These are phyloP conservation scores for Podarcis lilfordi DNA, from an alignment of 2,797 vertebrate genomes.

Conservation along the genomic window DNA sequence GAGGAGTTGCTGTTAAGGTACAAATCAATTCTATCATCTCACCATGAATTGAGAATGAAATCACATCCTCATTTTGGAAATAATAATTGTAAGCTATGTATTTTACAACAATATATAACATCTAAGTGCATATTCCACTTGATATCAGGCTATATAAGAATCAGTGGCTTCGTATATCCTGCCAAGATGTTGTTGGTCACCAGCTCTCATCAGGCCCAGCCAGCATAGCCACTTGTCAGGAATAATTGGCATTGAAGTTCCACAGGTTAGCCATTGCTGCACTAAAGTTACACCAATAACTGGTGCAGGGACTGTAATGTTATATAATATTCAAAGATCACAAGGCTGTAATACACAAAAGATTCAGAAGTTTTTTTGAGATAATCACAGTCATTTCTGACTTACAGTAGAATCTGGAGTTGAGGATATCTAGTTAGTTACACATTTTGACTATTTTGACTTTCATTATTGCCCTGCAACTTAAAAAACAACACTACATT, in stretches of 20 bases:
- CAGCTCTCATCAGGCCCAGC: too few relatives aligned
- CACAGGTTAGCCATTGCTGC: not conserved
- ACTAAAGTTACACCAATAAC: not conserved
- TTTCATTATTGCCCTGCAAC: not conserved
- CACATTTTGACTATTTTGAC: not conserved
- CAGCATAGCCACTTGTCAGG: not conserved
- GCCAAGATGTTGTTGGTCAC: not conserved
- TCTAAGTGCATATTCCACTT: not conserved
- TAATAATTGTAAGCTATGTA: not conserved
- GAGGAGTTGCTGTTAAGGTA: constrained; percentile 93
- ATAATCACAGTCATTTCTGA: not conserved
- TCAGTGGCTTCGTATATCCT: not conserved
- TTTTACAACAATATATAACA: not conserved
- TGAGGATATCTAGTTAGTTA: not conserved
- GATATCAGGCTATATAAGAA: not conserved
- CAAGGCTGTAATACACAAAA: not conserved
- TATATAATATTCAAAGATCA: not conserved
- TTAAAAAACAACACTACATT: not conserved
- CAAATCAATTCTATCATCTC: not conserved
- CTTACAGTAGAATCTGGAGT: not conserved
- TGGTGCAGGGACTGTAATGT: not conserved
- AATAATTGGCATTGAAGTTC: too few relatives aligned
- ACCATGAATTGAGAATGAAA: not conserved
- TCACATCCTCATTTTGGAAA: not conserved
- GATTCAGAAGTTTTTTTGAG: not conserved